These are phyloP conservation scores for Cinclus cinclus DNA, from an alignment of 2,113 vertebrate genomes.

Conservation along the genomic window DNA sequence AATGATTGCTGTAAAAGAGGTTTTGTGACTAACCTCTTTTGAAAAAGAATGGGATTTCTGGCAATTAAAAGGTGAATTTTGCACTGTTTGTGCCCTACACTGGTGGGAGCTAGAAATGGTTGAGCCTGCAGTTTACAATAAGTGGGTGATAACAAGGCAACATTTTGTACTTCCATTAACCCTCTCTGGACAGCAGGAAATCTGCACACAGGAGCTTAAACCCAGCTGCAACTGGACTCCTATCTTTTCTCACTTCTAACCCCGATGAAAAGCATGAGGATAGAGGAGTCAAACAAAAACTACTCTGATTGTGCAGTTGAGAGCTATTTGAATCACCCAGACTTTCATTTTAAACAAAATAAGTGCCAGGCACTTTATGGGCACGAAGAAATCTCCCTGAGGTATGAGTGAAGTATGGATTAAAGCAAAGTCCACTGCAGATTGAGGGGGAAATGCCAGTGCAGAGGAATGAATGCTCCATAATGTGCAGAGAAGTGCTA, in stretches of 20 bases:
- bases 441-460: neutral
- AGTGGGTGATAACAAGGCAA: neutral
- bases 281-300: neutral
- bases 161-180: neutral
- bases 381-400: conserved; percentile 21
- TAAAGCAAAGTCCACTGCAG: neutral
- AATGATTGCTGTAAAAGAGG: neutral
- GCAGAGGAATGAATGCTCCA: neutral
- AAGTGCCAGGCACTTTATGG: conserved; percentile 4
- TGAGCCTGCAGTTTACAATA: neutral
- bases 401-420: neutral
- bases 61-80: neutral
- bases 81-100: accelerated
- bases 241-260: neutral
- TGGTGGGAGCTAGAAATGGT: neutral
- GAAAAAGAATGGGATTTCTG: neutral
- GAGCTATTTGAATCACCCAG: conserved; percentile 22
- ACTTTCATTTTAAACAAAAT: conserved; percentile 33
- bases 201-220: neutral
- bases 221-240: neutral
- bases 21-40: accelerated
- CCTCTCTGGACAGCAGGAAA: neutral
- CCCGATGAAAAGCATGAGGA: neutral
- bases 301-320: neutral
- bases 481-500: conserved; percentile 40